Evolutionary conservation across 1,140 invertebrate genomes (phyloP).

Genomic region (Polypedilum vanderplanki): DNA sequence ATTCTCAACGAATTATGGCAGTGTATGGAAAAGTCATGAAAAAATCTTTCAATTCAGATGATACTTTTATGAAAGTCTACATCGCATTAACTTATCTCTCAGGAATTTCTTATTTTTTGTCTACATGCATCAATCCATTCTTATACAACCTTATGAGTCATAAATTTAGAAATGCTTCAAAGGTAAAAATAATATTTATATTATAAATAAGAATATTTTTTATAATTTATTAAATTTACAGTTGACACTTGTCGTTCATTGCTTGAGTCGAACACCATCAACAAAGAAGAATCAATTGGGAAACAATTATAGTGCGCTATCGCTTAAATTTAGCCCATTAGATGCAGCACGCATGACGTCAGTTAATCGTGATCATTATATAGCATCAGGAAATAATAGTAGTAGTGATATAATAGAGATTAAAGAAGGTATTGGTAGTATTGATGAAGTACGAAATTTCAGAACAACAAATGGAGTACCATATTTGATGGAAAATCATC

Average conservation of each 20-base stretch:
- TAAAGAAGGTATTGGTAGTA: neutral
- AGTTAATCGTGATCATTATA: slow-evolving; percentile 35
- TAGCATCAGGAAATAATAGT: slow-evolving; percentile 7
- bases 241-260: slow-evolving; percentile 39
- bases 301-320: slow-evolving; percentile 37
- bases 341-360: slow-evolving; percentile 38
- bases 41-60: slow-evolving; percentile 38
- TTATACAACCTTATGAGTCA: slow-evolving; percentile 84
- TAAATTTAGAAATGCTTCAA: slow-evolving; percentile 77
- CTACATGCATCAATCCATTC: slow-evolving; percentile 73
- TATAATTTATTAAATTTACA: slow-evolving; percentile 29
- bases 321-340: slow-evolving; percentile 38
- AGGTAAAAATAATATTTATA: slow-evolving; percentile 48
- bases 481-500: slow-evolving; percentile 1
- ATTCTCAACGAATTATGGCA: slow-evolving; percentile 74
- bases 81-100: slow-evolving; percentile 59
- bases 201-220: neutral
- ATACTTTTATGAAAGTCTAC: slow-evolving; percentile 49
- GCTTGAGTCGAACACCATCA: slow-evolving; percentile 35
- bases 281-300: slow-evolving; percentile 34
- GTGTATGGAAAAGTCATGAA: slow-evolving; percentile 52
- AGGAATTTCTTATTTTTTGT: slow-evolving; percentile 64
- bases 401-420: slow-evolving; percentile 21
- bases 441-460: slow-evolving; percentile 26
- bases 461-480: neutral